These are phyloP conservation scores for Antitype chi DNA, from an alignment of 2,888 invertebrate genomes.

Conservation along the genomic window DNA sequence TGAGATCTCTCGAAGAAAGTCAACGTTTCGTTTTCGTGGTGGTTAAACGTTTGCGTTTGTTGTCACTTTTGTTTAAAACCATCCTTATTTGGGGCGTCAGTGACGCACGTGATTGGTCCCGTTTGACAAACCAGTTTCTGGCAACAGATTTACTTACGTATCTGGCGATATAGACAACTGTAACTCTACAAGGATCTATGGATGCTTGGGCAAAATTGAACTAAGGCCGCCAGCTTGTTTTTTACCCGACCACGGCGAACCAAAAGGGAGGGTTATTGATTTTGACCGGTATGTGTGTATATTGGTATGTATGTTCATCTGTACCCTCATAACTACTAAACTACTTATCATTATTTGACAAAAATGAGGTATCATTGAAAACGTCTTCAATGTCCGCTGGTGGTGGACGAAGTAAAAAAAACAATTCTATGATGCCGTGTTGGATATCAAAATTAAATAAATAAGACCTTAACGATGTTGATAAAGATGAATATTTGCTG, in stretches of 20 bases:
- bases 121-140: conserved; percentile 17
- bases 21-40: conserved; percentile 71
- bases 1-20: conserved; percentile 81
- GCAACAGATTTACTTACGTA: neutral
- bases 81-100: conserved; percentile 50
- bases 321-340: no score
- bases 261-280: no score
- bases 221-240: neutral
- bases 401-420: no score
- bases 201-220: neutral
- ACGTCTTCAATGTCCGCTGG: no score
- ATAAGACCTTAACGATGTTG: neutral
- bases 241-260: no score
- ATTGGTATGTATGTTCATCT: no score
- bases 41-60: conserved; percentile 60
- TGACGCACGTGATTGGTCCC: conserved; percentile 39
- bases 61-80: conserved; percentile 63
- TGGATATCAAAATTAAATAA: no score
- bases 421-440: no score
- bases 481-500: neutral
- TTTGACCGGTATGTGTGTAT: no score
- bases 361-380: no score
- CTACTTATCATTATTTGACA: no score
- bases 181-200: neutral
- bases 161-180: neutral